Percentiles rank a stretch among this genome's conserved stretches.
Evolutionary conservation across 2,113 vertebrate species (phyloP).

Genomic region (Macquaria ambigua): DNA sequence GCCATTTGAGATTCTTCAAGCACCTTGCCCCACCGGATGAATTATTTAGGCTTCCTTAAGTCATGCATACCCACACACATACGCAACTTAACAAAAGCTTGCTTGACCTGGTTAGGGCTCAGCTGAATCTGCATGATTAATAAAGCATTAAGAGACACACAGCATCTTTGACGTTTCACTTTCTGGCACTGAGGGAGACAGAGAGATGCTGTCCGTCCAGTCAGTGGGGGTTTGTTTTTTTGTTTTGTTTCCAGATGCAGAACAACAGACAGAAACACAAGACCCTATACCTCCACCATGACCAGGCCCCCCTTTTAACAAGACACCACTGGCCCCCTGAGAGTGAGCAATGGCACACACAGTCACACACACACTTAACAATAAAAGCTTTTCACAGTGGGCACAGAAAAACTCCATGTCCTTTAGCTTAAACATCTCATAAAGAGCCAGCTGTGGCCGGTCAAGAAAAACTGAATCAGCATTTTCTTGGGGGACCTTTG

Average conservation of each 20-base stretch:
- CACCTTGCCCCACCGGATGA: constrained; percentile 59
- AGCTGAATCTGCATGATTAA: constrained; percentile 77
- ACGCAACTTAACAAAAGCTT: constrained; percentile 63
- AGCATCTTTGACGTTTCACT: constrained; percentile 79
- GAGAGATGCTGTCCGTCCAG: constrained; percentile 41
- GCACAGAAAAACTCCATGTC: neutral
- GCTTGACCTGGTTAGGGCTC: constrained; percentile 69
- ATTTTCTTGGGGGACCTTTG: neutral
- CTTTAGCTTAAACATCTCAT: constrained; percentile 21
- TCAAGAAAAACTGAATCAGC: constrained; percentile 9
- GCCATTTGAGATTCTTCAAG: constrained; percentile 82
- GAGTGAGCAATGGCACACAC: constrained; percentile 21
- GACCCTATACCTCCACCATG: constrained; percentile 28
- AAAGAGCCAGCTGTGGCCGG: constrained; percentile 47
- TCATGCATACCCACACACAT: constrained; percentile 50
- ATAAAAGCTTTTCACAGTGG: constrained; percentile 33
- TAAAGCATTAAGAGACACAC: constrained; percentile 67
- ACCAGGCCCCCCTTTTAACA: constrained; percentile 37
- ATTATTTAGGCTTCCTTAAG: constrained; percentile 83
- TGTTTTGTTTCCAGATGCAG: constrained; percentile 31
- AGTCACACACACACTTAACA: constrained; percentile 4
- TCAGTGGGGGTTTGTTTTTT: constrained; percentile 25
- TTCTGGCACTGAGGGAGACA: constrained; percentile 63
- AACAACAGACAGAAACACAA: constrained; percentile 63
- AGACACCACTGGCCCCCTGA: constrained; percentile 44